A percentile compares a stretch with the other conserved stretches of the same genome.
Evolutionary conservation across 1,140 invertebrate species (phyloP).

Genomic region (Metopolophium dirhodum): DNA sequence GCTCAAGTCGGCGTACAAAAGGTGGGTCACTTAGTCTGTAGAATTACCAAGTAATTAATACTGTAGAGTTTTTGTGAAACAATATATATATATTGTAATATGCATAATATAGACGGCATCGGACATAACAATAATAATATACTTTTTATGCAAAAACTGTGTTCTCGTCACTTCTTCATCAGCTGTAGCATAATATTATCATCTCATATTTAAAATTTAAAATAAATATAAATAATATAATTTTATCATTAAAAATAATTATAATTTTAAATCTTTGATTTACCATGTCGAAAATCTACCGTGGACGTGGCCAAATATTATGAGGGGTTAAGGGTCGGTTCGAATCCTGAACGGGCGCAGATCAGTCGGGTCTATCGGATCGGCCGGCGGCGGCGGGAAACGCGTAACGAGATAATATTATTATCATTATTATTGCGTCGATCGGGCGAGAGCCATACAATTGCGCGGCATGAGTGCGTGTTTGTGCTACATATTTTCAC

Average conservation of each 20-base stretch:
- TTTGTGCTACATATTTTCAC: not conserved
- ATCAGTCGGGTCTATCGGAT: not conserved
- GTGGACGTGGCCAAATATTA: not conserved
- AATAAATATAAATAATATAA: not conserved
- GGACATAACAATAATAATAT: not conserved
- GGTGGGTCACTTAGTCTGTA: too few species aligned
- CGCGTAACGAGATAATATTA: not conserved
- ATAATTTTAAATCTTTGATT: not conserved
- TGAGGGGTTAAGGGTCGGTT: not conserved
- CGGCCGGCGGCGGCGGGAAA: too few species aligned
- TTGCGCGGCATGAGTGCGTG: not conserved
- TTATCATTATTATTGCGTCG: not conserved
- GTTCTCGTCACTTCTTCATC: not conserved
- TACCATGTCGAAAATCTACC: not conserved
- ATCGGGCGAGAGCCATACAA: not conserved
- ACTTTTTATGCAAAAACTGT: not conserved
- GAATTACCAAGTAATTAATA: not conserved
- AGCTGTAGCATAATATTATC: not conserved
- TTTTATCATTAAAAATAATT: not conserved
- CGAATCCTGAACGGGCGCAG: too few species aligned
- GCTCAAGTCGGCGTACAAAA: too few species aligned
- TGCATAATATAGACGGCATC: too few species aligned
- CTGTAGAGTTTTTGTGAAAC: not conserved
- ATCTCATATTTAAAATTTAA: not conserved
- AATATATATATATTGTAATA: not conserved